phyloP scores from a whole-genome alignment of 2,113 vertebrate species.

The Spheniscus mendiculus region DNA sequence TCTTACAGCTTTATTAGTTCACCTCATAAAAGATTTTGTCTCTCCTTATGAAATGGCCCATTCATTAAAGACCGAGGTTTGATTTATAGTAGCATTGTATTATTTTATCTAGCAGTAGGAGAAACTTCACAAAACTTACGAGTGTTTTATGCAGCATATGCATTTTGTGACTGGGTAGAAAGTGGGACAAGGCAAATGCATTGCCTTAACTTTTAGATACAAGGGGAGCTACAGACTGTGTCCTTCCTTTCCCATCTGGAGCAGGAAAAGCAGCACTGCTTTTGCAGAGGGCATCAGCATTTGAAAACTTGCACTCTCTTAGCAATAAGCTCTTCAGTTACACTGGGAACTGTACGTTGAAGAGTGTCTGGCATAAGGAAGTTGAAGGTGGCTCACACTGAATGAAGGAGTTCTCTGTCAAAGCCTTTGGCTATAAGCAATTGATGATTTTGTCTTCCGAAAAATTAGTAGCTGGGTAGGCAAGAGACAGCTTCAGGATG shows the following conservation, averaged over 20 bases:
- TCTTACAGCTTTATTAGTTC: neutral
- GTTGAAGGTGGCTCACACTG: neutral
- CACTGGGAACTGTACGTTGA: neutral
- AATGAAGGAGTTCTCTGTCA: neutral
- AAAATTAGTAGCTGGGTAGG: neutral
- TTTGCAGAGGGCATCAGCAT: neutral
- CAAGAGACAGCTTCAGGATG: neutral
- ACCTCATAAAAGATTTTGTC: neutral
- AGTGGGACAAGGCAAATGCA: neutral
- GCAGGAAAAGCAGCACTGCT: neutral
- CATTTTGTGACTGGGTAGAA: neutral
- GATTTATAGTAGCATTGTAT: neutral
- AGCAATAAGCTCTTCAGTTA: neutral
- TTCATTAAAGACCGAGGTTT: neutral
- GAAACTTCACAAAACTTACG: neutral
- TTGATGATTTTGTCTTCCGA: neutral
- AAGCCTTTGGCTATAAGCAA: neutral
- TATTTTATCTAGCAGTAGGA: neutral
- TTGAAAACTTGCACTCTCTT: neutral
- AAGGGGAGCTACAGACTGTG: neutral
- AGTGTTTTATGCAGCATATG: rapidly evolving
- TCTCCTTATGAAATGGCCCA: neutral
- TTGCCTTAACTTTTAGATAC: neutral
- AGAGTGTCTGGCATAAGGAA: neutral
- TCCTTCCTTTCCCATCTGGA: neutral